phyloP scores from a whole-genome alignment of 1,140 invertebrate genomes.

The Dendroctonus valens region DNA sequence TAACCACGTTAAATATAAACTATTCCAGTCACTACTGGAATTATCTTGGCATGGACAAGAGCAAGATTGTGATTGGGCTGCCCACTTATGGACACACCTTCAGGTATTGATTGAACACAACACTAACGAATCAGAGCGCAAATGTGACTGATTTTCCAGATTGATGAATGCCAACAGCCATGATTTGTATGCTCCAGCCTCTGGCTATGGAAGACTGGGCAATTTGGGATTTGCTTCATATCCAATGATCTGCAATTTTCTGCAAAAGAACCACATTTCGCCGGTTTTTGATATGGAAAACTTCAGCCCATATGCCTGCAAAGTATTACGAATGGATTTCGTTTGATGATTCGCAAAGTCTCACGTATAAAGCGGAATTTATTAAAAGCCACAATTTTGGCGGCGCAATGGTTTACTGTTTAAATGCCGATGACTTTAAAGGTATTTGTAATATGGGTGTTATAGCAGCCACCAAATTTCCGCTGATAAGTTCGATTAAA shows the following conservation, averaged over 20 bases:
- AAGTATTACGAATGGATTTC: conserved; percentile 81
- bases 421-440: conserved; percentile 68
- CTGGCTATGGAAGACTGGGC: conserved; percentile 65
- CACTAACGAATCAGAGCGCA: not conserved
- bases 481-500: conserved; percentile 36
- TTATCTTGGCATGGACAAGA: conserved; percentile 71
- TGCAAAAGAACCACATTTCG: conserved; percentile 53
- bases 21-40: conserved; percentile 81
- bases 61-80: conserved; percentile 85
- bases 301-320: conserved; percentile 76
- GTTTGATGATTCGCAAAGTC: conserved; percentile 76
- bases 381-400: conserved; percentile 62
- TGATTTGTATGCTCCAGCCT: conserved; percentile 67
- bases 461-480: conserved; percentile 33
- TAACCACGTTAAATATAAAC: conserved; percentile 76
- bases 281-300: conserved; percentile 65
- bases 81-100: conserved; percentile 88
- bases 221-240: conserved; percentile 70
- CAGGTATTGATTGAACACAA: conserved; percentile 49
- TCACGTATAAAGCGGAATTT: conserved; percentile 69
- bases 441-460: conserved; percentile 38
- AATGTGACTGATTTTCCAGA: conserved; percentile 46
- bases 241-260: conserved; percentile 66
- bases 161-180: conserved; percentile 67
- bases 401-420: conserved; percentile 74